These are phyloP conservation scores for Hylaeus volcanicus DNA, from an alignment of 1,140 invertebrate species.

Conservation along the genomic window DNA sequence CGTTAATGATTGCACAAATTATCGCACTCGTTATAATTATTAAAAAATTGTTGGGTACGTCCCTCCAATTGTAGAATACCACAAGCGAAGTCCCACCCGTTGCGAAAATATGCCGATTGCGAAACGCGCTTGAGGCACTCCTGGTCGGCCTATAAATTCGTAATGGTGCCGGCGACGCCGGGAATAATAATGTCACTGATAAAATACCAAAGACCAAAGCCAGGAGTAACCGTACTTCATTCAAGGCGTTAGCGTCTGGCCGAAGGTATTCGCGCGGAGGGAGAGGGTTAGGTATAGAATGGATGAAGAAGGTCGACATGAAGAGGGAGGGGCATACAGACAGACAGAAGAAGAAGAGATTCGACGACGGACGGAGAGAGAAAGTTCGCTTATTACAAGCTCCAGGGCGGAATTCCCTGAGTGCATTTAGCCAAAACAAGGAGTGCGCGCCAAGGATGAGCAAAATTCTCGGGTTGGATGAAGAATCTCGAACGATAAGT, in stretches of 20 bases:
- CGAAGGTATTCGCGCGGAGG: slow-evolving; percentile 24
- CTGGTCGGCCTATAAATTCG: slow-evolving; percentile 43
- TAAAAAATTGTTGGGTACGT: too few species aligned
- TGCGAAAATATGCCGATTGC: slow-evolving; percentile 40
- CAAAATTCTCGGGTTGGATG: too few species aligned
- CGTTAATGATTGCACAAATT: too few species aligned
- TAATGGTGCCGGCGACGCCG: slow-evolving; percentile 24
- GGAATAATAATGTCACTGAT: slow-evolving; percentile 47
- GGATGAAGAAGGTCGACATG: background rate
- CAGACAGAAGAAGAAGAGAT: background rate
- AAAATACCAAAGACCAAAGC: slow-evolving; percentile 39
- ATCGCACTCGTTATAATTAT: too few species aligned
- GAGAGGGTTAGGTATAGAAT: background rate
- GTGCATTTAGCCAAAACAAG: too few species aligned
- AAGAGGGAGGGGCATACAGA: too few species aligned
- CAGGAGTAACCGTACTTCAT: slow-evolving; percentile 38
- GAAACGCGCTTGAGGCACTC: slow-evolving; percentile 28
- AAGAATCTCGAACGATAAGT: too few species aligned
- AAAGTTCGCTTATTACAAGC: too few species aligned
- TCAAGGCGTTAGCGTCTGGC: slow-evolving; percentile 40
- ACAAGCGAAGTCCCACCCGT: background rate
- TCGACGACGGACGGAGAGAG: too few species aligned
- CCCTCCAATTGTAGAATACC: background rate
- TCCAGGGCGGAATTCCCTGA: too few species aligned
- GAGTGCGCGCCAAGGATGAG: too few species aligned